Evolutionary conservation across 2,797 vertebrate species (phyloP).

Genomic region (Anguilla obscura): DNA sequence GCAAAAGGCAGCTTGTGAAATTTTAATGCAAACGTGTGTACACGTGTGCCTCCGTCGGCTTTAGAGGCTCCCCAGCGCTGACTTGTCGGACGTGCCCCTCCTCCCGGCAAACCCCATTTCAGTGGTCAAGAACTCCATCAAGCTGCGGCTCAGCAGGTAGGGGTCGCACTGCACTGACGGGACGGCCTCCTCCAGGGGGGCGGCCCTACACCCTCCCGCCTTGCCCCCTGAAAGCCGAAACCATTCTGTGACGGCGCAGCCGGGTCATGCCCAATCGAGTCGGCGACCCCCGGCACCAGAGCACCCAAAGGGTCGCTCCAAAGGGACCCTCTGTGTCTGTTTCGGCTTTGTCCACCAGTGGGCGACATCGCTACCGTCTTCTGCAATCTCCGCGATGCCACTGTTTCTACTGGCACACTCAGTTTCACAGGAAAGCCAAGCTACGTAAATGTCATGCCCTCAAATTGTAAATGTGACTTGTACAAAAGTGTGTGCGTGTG

Average conservation of each 20-base stretch:
- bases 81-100: conserved; percentile 79
- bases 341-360: conserved; percentile 70
- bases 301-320: too few relatives aligned
- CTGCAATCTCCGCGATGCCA: conserved; percentile 66
- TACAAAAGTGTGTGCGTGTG: conserved; percentile 40
- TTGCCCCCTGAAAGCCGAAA: background rate
- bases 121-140: conserved; percentile 83
- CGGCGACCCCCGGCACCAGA: too few relatives aligned
- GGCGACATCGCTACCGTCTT: conserved; percentile 74
- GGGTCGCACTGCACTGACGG: conserved; percentile 41
- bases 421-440: background rate
- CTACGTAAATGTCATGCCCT: conserved; percentile 46
- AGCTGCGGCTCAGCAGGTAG: conserved; percentile 86
- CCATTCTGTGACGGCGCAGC: too few relatives aligned
- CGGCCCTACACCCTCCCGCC: background rate
- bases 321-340: too few relatives aligned
- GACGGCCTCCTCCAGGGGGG: background rate
- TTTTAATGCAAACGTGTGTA: too few relatives aligned
- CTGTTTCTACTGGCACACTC: conserved; percentile 24
- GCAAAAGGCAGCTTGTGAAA: too few relatives aligned
- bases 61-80: conserved; percentile 43
- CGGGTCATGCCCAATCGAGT: conserved; percentile 42
- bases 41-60: too few relatives aligned
- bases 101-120: conserved; percentile 39
- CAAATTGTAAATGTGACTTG: conserved; percentile 32